phyloP scores from a whole-genome alignment of 1,140 invertebrate genomes.

The Macrocentrus cingulum region DNA sequence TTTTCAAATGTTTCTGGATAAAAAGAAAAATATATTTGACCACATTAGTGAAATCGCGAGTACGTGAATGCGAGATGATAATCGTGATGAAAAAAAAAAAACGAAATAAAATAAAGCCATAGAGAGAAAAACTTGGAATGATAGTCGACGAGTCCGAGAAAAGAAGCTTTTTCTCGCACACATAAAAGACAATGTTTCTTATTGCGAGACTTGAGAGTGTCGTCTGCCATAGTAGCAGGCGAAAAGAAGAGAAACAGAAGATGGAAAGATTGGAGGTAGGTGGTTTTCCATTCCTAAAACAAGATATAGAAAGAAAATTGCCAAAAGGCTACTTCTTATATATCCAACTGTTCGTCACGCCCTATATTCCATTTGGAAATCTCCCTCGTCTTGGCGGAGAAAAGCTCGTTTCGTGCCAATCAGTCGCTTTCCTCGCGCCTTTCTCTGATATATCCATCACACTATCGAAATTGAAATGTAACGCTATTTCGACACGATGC shows the following conservation, averaged over 20 bases:
- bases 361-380: conserved; percentile 12
- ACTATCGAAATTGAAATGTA: conserved; percentile 44
- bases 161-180: conserved; percentile 5
- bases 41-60: no score
- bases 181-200: conserved; percentile 20
- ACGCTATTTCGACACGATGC: conserved; percentile 32
- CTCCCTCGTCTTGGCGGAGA: neutral
- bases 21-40: no score
- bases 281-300: conserved; percentile 5
- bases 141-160: neutral
- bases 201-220: neutral
- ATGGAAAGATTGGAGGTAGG: neutral
- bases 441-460: conserved; percentile 34
- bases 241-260: conserved; percentile 7
- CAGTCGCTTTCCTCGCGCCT: conserved; percentile 16
- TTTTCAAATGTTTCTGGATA: no score
- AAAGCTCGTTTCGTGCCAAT: conserved; percentile 33
- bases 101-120: no score
- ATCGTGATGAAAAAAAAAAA: no score
- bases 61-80: no score
- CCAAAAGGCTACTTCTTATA: conserved; percentile 9
- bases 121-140: conserved; percentile 14
- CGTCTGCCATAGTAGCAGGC: neutral
- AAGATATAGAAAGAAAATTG: conserved; percentile 21
- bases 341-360: no score